Percentiles rank a stretch among this genome's conserved stretches.
These are phyloP conservation scores for Hoplodrina blanda DNA, from an alignment of 2,888 invertebrate genomes.

Conservation along the genomic window DNA sequence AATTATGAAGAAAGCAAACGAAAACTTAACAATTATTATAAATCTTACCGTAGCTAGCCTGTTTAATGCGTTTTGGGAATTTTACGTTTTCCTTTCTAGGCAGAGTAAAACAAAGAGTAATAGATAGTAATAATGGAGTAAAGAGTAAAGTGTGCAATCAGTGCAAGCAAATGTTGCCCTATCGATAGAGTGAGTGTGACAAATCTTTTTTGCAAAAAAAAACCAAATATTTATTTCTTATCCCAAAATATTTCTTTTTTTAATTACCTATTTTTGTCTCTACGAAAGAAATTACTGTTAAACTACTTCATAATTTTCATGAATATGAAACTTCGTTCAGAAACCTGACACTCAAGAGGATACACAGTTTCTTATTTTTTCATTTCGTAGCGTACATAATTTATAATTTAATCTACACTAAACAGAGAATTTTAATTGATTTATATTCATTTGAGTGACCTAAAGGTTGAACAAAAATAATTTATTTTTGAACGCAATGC, in stretches of 20 bases:
- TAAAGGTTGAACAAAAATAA: background rate
- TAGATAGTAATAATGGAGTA: no score
- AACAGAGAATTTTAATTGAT: no score
- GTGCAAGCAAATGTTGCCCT: background rate
- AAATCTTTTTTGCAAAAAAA: no score
- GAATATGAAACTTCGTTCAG: slow-evolving; percentile 7
- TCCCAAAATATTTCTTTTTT: no score
- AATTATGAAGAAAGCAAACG: background rate
- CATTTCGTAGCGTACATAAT: background rate
- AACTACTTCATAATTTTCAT: background rate
- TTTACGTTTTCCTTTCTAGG: no score
- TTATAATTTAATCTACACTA: background rate
- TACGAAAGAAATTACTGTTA: background rate
- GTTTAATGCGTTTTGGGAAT: no score
- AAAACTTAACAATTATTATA: background rate
- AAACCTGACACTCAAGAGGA: background rate
- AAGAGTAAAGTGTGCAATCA: no score
- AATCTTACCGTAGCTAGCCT: background rate
- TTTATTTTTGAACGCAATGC: slow-evolving; percentile 51
- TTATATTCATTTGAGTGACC: background rate
- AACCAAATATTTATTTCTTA: no score
- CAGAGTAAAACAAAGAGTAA: no score
- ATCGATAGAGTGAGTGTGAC: no score
- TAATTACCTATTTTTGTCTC: no score
- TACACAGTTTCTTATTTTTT: background rate